These are phyloP conservation scores for Melanotaenia parkinsoni DNA, from an alignment of 2,797 vertebrate genomes.

Conservation along the genomic window DNA sequence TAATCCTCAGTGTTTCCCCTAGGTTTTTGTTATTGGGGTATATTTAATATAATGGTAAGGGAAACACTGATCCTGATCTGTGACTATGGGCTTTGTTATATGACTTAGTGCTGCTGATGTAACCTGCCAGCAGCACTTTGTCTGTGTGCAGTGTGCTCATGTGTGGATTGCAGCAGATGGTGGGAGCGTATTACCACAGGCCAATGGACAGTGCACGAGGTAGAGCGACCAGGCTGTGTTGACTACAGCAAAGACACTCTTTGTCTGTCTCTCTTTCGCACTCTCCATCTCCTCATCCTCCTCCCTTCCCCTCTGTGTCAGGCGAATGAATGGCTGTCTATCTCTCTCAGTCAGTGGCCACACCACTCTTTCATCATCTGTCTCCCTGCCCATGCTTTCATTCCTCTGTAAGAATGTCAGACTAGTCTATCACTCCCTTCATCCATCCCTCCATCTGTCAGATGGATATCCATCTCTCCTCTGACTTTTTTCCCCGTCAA, in stretches of 20 bases:
- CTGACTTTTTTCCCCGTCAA: conserved; percentile 8
- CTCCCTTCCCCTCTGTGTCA: conserved; percentile 54
- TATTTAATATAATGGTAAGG: no score
- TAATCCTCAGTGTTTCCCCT: conserved; percentile 27
- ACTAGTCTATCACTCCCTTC: conserved; percentile 64
- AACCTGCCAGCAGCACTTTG: conserved; percentile 62
- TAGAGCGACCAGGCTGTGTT: conserved; percentile 50
- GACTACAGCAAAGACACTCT: conserved; percentile 58
- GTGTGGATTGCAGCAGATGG: conserved; percentile 73
- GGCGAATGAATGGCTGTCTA: conserved; percentile 65
- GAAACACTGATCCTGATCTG: conserved; percentile 48
- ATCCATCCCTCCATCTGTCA: conserved; percentile 61
- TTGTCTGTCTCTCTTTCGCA: conserved; percentile 27
- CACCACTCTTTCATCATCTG: conserved; percentile 69
- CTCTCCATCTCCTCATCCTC: conserved; percentile 23
- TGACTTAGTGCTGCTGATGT: conserved; percentile 69
- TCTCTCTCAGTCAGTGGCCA: conserved; percentile 70
- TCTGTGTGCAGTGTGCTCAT: conserved; percentile 45
- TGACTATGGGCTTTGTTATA: conserved; percentile 68
- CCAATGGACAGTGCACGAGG: conserved; percentile 52
- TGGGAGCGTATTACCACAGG: conserved; percentile 64
- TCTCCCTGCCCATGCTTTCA: conserved; percentile 61
- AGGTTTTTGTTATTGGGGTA: no score
- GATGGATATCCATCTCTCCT: conserved; percentile 54
- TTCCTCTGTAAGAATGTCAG: conserved; percentile 70